Conservation (phyloP, 53 echinoderm and acorn worm species). For the Echinarachnius parma region DNA sequence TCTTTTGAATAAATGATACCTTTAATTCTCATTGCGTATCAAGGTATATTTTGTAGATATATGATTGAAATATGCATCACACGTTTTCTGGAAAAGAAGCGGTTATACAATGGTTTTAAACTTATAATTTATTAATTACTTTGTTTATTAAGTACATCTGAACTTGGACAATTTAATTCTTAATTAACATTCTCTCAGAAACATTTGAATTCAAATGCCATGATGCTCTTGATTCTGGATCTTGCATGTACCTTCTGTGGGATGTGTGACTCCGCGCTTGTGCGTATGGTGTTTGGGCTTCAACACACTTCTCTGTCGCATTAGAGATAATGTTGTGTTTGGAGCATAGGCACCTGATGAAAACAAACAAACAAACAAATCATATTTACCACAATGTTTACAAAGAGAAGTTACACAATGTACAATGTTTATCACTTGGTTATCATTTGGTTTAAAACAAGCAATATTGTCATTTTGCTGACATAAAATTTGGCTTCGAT, state of each 20-base stretch:
- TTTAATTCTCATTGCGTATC: too few relatives aligned
- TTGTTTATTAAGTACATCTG: background rate
- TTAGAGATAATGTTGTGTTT: conserved; percentile 52
- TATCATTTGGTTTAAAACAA: too few relatives aligned
- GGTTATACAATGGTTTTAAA: too few relatives aligned
- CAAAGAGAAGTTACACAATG: background rate
- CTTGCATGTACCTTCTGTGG: conserved; percentile 64
- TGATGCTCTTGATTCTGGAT: background rate
- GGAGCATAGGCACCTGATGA: conserved; percentile 55
- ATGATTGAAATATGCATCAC: too few relatives aligned
- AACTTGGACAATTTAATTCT: background rate
- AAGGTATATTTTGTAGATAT: too few relatives aligned
- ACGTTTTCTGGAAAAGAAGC: too few relatives aligned
- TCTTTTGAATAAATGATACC: too few relatives aligned
- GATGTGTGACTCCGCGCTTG: conserved; percentile 73
- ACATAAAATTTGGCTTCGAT: too few relatives aligned
- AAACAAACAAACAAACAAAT: background rate
- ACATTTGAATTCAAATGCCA: background rate
- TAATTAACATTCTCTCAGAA: background rate
- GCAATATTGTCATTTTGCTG: too few relatives aligned
- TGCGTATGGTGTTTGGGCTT: conserved; percentile 70
- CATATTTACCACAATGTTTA: background rate
- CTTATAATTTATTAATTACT: too few relatives aligned
- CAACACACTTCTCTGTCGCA: conserved; percentile 54
- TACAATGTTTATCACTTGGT: too few relatives aligned